Evolutionary conservation across 2,888 invertebrate genomes (phyloP), one percentile per base, ranked within the genome.

Genomic region (Dusona sp.): DNA sequence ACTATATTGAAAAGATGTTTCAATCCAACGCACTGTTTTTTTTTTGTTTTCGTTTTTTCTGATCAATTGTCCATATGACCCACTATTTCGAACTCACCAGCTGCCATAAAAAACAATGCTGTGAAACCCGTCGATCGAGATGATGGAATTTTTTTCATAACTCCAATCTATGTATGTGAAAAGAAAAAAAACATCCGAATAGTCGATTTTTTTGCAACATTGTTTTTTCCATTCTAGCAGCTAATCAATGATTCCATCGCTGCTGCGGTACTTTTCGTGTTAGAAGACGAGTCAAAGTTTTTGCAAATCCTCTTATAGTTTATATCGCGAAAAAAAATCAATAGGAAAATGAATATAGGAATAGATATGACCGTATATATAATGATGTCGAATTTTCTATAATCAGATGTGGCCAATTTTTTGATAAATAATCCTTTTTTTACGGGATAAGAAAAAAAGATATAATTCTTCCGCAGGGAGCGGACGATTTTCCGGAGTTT

Each of bases 401-500:
- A n/a, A n/a, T n/a, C n/a, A n/a, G n/a, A n/a, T n/a, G n/a, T n/a
- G n/a, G n/a, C n/a, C n/a, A n/a, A n/a, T n/a, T n/a, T n/a, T n/a
- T n/a, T n/a, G n/a, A n/a, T n/a, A n/a, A n/a, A n/a, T n/a, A n/a
- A n/a, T n/a, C n/a, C n/a, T n/a, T n/a, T n/a, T n/a, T n/a, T n/a
- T n/a, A n/a, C n/a, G n/a, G n/a, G n/a, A n/a, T n/a, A n/a, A n/a
- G n/a, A 54, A 51, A 73, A 84, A 57, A 68, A n/a, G 64, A n/a
- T 13, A 29, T 29, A 25, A 54, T 29, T 48, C 51, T 19, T 33
- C 33, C 54, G 22, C 25, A 42, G 68, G 22, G 29, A 51, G 48
- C 45, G 45, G 75, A 80, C 75, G 70, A 80, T 80, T 84, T 38
- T 64, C 68, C 68, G 70, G 38, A 70, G 13, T 36, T 51, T 74